These are phyloP conservation scores for Dichetophora obliterata DNA, from an alignment of 2,888 invertebrate genomes.

Conservation along the genomic window DNA sequence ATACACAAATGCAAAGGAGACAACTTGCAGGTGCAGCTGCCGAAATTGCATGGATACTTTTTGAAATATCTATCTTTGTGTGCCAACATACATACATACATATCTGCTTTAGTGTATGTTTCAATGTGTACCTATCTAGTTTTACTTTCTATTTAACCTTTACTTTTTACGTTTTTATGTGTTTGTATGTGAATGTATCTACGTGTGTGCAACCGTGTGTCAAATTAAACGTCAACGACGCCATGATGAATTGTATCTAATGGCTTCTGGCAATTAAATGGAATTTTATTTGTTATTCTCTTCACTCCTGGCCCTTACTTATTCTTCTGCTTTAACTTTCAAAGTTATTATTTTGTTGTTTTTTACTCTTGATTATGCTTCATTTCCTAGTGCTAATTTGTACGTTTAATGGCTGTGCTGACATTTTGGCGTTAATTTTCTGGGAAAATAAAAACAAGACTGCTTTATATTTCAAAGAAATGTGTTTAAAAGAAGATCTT, in stretches of 20 bases:
- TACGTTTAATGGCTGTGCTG: no score
- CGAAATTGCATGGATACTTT: neutral
- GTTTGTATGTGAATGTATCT: neutral
- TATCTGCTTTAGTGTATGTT: neutral
- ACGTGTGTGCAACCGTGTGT: neutral
- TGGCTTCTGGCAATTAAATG: conserved; percentile 38
- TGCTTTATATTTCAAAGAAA: neutral
- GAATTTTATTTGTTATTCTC: conserved; percentile 30
- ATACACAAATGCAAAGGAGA: neutral
- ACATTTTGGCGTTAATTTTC: no score
- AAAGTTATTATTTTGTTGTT: no score
- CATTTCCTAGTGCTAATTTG: no score
- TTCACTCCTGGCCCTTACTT: neutral
- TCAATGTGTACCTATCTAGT: neutral
- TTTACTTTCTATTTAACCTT: neutral
- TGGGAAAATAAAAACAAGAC: no score
- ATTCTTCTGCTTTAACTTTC: no score
- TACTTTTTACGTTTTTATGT: neutral
- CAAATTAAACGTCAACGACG: conserved; percentile 39
- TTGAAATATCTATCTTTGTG: neutral
- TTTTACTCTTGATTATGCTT: no score
- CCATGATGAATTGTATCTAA: conserved; percentile 41
- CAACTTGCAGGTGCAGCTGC: neutral
- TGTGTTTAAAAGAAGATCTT: neutral
- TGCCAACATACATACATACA: no score